phyloP scores from a whole-genome alignment of 2,113 vertebrate genomes.

The Etheostoma spectabile region DNA sequence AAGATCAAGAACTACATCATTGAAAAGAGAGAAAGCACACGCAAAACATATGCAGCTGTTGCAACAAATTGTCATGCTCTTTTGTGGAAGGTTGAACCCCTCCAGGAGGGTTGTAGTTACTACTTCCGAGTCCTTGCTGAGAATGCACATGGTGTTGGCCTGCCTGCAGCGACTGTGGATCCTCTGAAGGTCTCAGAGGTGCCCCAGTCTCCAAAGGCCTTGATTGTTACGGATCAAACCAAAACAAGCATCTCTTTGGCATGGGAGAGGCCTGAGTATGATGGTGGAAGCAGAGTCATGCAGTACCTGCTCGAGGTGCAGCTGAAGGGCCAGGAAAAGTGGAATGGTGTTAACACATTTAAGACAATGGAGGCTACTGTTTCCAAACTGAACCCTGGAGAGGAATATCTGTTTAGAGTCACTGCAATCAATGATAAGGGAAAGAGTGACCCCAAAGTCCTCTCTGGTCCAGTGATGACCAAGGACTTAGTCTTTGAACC shows the following conservation, averaged over 20 bases:
- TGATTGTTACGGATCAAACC: slow-evolving; percentile 94
- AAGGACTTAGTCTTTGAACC: slow-evolving; percentile 97
- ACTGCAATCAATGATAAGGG: slow-evolving; percentile 97
- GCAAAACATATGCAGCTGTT: slow-evolving; percentile 95
- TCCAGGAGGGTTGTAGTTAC: slow-evolving; percentile 97
- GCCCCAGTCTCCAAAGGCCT: slow-evolving; percentile 93
- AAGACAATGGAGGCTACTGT: slow-evolving; percentile 93
- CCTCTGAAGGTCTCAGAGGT: slow-evolving; percentile 97
- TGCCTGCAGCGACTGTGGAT: slow-evolving; percentile 91
- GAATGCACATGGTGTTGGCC: slow-evolving; percentile 93
- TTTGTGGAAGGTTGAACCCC: slow-evolving; percentile 93
- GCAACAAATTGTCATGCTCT: slow-evolving; percentile 95
- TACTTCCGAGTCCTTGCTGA: slow-evolving; percentile 96
- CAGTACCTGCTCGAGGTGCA: slow-evolving; percentile 97
- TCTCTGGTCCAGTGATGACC: slow-evolving; percentile 92
- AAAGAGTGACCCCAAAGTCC: slow-evolving; percentile 94
- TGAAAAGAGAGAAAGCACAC: slow-evolving; percentile 98
- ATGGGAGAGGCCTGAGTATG: slow-evolving; percentile 97
- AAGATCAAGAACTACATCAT: slow-evolving; percentile 98
- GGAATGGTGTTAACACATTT: slow-evolving; percentile 92
- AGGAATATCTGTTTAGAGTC: slow-evolving; percentile 96
- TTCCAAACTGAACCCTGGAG: slow-evolving; percentile 91
- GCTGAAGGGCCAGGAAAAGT: slow-evolving; percentile 93
- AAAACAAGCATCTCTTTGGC: slow-evolving; percentile 94
- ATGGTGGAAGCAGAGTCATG: slow-evolving; percentile 96